These are phyloP conservation scores for Nowickia ferox DNA, from an alignment of 2,888 invertebrate genomes.

Conservation along the genomic window DNA sequence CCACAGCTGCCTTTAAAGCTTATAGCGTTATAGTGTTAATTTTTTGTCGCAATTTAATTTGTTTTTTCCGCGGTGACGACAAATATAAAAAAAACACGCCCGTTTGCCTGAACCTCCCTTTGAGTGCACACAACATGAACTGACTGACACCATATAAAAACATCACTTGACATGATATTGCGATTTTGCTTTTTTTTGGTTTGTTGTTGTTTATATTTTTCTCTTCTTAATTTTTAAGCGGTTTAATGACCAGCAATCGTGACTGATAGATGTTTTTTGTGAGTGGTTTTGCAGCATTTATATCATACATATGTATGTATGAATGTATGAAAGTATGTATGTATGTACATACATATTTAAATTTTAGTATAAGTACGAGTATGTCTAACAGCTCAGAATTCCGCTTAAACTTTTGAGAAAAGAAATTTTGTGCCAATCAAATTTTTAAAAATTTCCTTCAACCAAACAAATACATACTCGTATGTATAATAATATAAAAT, in stretches of 20 bases:
- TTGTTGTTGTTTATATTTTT: not conserved
- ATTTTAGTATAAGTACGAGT: not conserved
- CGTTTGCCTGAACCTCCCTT: not conserved
- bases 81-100: slow-evolving; percentile 26
- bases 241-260: slow-evolving; percentile 62
- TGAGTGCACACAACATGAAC: not conserved
- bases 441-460: too few species aligned
- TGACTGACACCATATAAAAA: slow-evolving; percentile 28
- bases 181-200: slow-evolving; percentile 38
- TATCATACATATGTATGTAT: not conserved
- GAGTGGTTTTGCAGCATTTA: not conserved
- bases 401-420: too few species aligned
- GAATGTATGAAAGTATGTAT: too few species aligned
- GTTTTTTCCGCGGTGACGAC: slow-evolving; percentile 35
- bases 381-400: too few species aligned
- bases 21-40: slow-evolving; percentile 31
- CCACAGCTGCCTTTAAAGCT: slow-evolving; percentile 31
- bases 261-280: slow-evolving; percentile 42
- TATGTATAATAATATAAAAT: too few species aligned
- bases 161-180: slow-evolving; percentile 58
- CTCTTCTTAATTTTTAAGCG: slow-evolving; percentile 19
- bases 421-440: too few species aligned
- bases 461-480: too few species aligned
- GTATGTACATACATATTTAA: not conserved
- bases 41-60: slow-evolving; percentile 45